Evolutionary conservation across 2,113 vertebrate genomes (phyloP).

Genomic region (Scartelaos histophorus): DNA sequence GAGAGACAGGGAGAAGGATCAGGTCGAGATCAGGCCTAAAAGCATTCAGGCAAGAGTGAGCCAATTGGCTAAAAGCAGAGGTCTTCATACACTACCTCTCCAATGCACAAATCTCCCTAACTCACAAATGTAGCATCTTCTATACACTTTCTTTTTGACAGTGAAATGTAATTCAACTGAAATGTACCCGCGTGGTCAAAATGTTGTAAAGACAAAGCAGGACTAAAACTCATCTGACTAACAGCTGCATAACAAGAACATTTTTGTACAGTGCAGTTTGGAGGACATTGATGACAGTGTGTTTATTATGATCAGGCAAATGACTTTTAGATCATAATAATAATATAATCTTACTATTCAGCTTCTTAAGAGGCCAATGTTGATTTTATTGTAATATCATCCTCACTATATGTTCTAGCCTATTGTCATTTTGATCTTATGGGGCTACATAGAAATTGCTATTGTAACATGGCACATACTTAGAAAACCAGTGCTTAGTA

Average conservation of each 20-base stretch:
- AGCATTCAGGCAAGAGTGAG: constrained; percentile 37
- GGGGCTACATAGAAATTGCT: background rate
- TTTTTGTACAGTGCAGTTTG: background rate
- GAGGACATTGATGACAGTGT: background rate
- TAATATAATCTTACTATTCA: too few relatives aligned
- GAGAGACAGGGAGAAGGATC: constrained; percentile 19
- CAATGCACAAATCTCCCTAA: constrained; percentile 17
- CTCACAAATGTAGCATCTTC: constrained; percentile 22
- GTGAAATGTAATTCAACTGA: background rate
- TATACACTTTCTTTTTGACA: background rate
- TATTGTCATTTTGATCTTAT: background rate
- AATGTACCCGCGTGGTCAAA: background rate
- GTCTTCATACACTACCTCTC: constrained; percentile 28
- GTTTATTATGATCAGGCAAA: background rate
- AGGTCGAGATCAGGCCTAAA: constrained; percentile 56
- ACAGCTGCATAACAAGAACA: background rate
- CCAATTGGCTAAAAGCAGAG: constrained; percentile 52
- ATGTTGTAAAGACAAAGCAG: background rate
- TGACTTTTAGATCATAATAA: too few relatives aligned
- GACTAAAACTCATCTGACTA: background rate
- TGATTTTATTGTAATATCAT: background rate
- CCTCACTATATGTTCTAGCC: background rate
- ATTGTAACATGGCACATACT: background rate
- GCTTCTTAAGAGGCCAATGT: background rate
- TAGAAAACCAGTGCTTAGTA: constrained; percentile 5